A percentile compares a stretch with the other conserved stretches of the same genome.
These are phyloP conservation scores for Excalfactoria chinensis DNA, from an alignment of 2,113 vertebrate genomes.

Conservation along the genomic window DNA sequence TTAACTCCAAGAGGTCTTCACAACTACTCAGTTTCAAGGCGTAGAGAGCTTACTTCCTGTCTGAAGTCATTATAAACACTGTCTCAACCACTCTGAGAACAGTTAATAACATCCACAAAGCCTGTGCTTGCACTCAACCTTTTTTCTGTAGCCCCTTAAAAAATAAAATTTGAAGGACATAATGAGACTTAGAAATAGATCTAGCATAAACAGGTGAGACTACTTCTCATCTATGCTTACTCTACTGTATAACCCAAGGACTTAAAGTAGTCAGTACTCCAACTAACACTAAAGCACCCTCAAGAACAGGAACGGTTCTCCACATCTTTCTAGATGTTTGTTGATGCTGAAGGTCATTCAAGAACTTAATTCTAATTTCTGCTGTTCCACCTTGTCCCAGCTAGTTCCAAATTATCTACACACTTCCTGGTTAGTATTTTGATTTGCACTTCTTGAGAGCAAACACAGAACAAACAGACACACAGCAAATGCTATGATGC, in stretches of 20 bases:
- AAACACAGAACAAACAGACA: neutral
- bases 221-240: neutral
- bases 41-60: neutral
- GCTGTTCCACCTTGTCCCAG: neutral
- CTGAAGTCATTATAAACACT: neutral
- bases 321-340: neutral
- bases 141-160: neutral
- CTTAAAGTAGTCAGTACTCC: neutral
- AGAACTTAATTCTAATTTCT: neutral
- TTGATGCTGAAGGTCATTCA: neutral
- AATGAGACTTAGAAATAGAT: neutral
- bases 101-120: neutral
- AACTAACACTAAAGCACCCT: neutral
- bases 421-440: neutral
- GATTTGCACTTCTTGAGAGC: neutral
- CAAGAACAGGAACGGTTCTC: neutral
- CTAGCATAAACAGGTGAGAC: neutral
- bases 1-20: neutral
- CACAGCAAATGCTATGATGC: fast-evolving
- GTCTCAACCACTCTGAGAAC: neutral
- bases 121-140: neutral
- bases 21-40: neutral
- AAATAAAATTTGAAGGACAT: neutral
- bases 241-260: neutral
- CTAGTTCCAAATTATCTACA: neutral